A percentile compares a stretch with the other conserved stretches of the same genome.
phyloP scores from a whole-genome alignment of 1,140 invertebrate species.

The Matsumurasca onukii region DNA sequence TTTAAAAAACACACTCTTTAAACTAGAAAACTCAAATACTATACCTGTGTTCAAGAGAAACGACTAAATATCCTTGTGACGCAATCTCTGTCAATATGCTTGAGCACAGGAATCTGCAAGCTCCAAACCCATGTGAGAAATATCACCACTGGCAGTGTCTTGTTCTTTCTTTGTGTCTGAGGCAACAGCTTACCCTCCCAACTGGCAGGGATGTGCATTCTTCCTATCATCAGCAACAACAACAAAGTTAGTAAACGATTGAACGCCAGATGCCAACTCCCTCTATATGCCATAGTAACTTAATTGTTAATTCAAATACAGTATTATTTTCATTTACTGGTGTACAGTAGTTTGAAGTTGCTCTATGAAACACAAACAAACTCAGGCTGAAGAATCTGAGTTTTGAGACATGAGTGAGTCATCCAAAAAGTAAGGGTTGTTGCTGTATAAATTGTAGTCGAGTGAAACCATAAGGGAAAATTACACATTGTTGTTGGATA shows the following conservation, averaged over 20 bases:
- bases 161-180: slow-evolving; percentile 30
- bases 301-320: slow-evolving; percentile 47
- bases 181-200: slow-evolving; percentile 51
- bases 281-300: slow-evolving; percentile 3
- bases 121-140: slow-evolving; percentile 69
- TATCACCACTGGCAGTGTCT: slow-evolving; percentile 59
- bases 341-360: background rate
- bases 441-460: too few relatives aligned
- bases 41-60: slow-evolving; percentile 63
- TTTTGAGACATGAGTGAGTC: slow-evolving; percentile 11
- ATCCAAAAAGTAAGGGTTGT: too few relatives aligned
- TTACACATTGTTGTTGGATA: too few relatives aligned
- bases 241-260: background rate
- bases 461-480: too few relatives aligned
- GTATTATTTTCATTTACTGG: background rate
- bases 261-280: background rate
- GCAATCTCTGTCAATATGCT: slow-evolving; percentile 61
- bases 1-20: too few relatives aligned
- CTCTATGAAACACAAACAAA: slow-evolving; percentile 1
- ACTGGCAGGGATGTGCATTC: slow-evolving; percentile 56
- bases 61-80: slow-evolving; percentile 65
- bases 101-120: slow-evolving; percentile 60
- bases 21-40: background rate
- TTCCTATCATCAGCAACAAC: slow-evolving; percentile 44
- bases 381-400: background rate